phyloP scores from a whole-genome alignment of 2,113 vertebrate genomes.

The Aix galericulata region DNA sequence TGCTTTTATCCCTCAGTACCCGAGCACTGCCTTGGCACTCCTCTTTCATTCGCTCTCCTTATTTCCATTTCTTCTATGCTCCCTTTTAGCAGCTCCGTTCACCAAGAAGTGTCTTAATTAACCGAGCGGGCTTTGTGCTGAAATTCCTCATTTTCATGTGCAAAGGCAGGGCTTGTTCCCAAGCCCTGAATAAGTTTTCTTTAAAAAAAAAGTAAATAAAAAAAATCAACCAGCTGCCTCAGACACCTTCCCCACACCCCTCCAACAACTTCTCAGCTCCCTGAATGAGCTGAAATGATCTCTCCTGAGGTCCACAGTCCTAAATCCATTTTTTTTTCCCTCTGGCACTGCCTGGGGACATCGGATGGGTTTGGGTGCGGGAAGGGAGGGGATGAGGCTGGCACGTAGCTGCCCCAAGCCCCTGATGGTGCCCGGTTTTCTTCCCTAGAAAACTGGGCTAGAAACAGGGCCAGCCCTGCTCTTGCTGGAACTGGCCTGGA shows the following conservation, averaged over 20 bases:
- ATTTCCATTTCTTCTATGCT: slow-evolving; percentile 64
- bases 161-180: slow-evolving; percentile 46
- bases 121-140: slow-evolving; percentile 50
- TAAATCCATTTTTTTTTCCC: too few relatives aligned
- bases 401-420: background rate
- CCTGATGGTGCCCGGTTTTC: background rate
- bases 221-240: slow-evolving; percentile 7
- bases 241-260: background rate
- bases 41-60: slow-evolving; percentile 40
- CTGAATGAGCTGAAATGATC: background rate
- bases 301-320: background rate
- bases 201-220: background rate
- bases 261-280: background rate
- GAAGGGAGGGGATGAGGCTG: background rate
- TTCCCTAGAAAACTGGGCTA: background rate
- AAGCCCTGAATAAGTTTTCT: slow-evolving; percentile 41
- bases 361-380: background rate
- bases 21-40: background rate
- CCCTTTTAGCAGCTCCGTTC: slow-evolving; percentile 35
- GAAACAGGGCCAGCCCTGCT: background rate
- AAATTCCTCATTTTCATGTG: slow-evolving; percentile 44
- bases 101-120: slow-evolving; percentile 56
- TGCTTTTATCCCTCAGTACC: slow-evolving; percentile 10
- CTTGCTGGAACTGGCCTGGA: background rate
- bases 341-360: background rate